Conservation (phyloP, 2,797 vertebrate species). For the Typhlichthys subterraneus region DNA sequence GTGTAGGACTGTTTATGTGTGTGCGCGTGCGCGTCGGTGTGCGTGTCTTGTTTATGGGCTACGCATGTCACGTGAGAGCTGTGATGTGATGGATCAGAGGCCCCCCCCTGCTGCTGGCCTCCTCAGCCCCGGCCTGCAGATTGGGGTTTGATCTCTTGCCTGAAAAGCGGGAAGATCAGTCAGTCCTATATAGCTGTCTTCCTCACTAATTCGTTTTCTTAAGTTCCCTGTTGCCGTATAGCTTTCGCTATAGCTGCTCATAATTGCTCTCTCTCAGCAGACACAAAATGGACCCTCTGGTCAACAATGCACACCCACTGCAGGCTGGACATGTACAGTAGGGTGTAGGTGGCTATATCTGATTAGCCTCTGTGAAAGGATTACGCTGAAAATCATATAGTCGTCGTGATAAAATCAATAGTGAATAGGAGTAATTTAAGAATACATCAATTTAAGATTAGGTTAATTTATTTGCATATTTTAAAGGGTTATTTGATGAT, state of each 20-base stretch:
- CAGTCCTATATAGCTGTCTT: not conserved
- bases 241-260: not conserved
- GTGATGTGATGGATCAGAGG: constrained; percentile 32
- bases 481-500: no score
- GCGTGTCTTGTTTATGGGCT: not conserved
- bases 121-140: constrained; percentile 20
- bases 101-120: constrained; percentile 32
- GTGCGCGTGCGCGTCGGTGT: not conserved
- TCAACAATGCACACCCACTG: not conserved
- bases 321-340: no score
- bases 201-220: not conserved
- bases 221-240: constrained; percentile 1
- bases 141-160: constrained; percentile 34
- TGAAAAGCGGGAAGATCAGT: constrained; percentile 18
- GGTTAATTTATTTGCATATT: no score
- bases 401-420: no score
- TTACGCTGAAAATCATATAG: no score
- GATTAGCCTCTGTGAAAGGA: no score
- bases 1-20: not conserved
- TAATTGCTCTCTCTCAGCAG: constrained; percentile 30
- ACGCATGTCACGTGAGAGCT: not conserved
- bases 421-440: no score
- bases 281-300: not conserved
- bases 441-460: no score
- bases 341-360: no score